Evolutionary conservation across 2,113 vertebrate species (phyloP).

Genomic region (Atherinomorus stipes): DNA sequence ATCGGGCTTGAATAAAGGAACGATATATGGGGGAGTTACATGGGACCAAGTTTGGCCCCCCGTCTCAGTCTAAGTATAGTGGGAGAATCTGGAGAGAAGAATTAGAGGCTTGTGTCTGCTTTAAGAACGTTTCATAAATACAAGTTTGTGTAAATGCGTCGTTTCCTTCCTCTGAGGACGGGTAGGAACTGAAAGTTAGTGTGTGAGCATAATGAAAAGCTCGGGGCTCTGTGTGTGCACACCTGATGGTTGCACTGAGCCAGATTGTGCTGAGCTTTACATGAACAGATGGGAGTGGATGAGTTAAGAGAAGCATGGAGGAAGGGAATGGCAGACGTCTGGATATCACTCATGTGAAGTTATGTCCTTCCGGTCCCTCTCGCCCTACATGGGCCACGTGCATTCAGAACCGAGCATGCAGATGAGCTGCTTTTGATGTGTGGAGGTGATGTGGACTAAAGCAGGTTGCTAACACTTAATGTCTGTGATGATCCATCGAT

Average conservation of each 20-base stretch:
- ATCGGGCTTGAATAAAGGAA: constrained; percentile 57
- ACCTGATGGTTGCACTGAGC: constrained; percentile 69
- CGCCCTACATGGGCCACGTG: neutral
- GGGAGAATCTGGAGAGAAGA: constrained; percentile 2
- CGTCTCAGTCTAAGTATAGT: neutral
- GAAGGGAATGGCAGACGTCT: constrained; percentile 63
- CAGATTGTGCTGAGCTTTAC: constrained; percentile 65
- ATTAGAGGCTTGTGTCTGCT: constrained; percentile 8
- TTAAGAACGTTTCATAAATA: constrained; percentile 9
- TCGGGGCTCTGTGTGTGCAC: constrained; percentile 34
- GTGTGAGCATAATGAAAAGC: constrained; percentile 36
- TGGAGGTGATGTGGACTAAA: neutral
- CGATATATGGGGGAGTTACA: constrained; percentile 38
- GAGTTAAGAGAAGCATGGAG: constrained; percentile 71
- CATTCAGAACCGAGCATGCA: neutral
- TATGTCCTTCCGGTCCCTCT: constrained; percentile 51
- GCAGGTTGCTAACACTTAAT: constrained; percentile 16
- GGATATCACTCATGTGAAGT: constrained; percentile 75
- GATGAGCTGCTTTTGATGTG: constrained; percentile 15
- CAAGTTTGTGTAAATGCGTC: constrained; percentile 15
- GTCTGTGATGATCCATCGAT: constrained; percentile 40
- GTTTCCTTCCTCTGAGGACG: constrained; percentile 25
- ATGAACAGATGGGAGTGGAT: constrained; percentile 75
- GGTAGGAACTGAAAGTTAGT: constrained; percentile 36
- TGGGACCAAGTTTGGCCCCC: constrained; percentile 23